Evolutionary conservation across 2,113 vertebrate species (phyloP).

Genomic region (Cairina moschata): DNA sequence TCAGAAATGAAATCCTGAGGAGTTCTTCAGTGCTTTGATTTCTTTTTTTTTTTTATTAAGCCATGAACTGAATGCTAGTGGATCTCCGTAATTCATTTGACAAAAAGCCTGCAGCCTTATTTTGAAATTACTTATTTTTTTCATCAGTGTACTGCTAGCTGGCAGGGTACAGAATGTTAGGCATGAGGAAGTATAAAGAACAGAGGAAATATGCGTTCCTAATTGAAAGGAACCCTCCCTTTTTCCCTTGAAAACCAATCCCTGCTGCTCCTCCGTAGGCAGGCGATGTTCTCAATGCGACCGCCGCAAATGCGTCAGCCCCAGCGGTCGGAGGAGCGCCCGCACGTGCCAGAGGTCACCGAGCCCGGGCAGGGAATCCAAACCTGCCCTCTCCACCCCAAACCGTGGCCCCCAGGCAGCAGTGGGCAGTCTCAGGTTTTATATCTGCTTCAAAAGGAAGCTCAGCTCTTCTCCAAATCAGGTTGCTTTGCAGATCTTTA

Average conservation of each 20-base stretch:
- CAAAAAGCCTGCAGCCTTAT: background rate
- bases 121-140: background rate
- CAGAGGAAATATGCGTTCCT: background rate
- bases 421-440: background rate
- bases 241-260: background rate
- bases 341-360: background rate
- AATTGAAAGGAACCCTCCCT: background rate
- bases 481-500: background rate
- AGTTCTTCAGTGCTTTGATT: background rate
- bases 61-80: background rate
- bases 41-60: background rate
- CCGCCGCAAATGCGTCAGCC: no score
- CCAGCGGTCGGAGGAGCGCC: background rate
- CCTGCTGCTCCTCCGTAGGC: background rate
- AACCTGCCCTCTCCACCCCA: background rate
- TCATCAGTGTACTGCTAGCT: background rate
- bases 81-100: background rate
- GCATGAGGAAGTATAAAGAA: background rate
- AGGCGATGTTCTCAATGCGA: background rate
- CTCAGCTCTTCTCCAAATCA: background rate
- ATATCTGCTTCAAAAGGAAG: background rate
- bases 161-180: background rate
- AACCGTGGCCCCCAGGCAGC: no score
- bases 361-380: background rate
- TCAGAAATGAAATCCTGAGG: background rate